Evolutionary conservation across 2,888 invertebrate genomes (phyloP).

Genomic region (Hypena proboscidalis): DNA sequence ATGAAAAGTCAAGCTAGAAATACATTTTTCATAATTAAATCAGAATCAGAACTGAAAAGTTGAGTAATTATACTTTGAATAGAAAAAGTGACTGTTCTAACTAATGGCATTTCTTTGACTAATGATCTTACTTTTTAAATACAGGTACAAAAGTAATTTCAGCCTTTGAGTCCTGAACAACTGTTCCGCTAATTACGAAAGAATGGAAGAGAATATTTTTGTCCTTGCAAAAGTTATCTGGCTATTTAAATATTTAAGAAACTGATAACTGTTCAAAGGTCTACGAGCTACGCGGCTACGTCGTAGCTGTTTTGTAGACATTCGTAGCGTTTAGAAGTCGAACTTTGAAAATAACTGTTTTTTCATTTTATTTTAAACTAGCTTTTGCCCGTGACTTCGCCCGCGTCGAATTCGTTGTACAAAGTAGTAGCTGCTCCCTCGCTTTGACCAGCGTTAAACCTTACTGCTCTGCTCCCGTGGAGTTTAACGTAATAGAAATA

Average conservation of each 20-base stretch:
- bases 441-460: too few relatives aligned
- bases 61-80: slow-evolving; percentile 55
- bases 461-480: too few relatives aligned
- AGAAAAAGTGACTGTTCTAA: slow-evolving; percentile 44
- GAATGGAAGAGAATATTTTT: neutral
- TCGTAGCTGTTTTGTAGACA: slow-evolving; percentile 34
- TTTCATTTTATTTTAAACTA: too few relatives aligned
- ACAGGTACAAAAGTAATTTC: slow-evolving; percentile 32
- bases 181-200: slow-evolving; percentile 15
- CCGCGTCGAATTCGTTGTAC: too few relatives aligned
- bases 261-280: neutral
- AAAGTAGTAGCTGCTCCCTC: too few relatives aligned
- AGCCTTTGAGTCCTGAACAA: slow-evolving; percentile 17
- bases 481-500: too few relatives aligned
- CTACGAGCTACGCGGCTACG: slow-evolving; percentile 30
- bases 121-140: slow-evolving; percentile 57
- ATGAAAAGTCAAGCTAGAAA: slow-evolving; percentile 22
- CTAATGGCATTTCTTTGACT: slow-evolving; percentile 63
- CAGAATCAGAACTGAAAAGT: slow-evolving; percentile 44
- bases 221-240: neutral
- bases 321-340: slow-evolving; percentile 17
- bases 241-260: neutral
- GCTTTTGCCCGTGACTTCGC: too few relatives aligned
- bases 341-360: too few relatives aligned
- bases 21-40: slow-evolving; percentile 61